Base-by-base conservation (phyloP, 2,113 vertebrate genomes). In the Myxocyprinus asiaticus region DNA sequence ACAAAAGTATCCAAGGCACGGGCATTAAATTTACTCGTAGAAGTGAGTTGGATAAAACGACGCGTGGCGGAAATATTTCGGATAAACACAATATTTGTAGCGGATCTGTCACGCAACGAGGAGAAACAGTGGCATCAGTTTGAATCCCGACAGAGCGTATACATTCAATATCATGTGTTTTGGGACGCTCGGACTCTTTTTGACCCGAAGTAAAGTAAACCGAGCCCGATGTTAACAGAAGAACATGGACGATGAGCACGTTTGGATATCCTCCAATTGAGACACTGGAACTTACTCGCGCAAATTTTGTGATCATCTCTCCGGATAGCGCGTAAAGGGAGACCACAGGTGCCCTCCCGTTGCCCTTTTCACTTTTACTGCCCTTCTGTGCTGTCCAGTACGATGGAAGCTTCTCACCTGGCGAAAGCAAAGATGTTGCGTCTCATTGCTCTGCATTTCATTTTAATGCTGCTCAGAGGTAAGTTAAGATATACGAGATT, bases 351-450 rank as follows among this genome's bases (percentile, higher is more conserved):
- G 22, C 10, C 10, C 50, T 2, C 4, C 50, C 50, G 47, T 53
- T 50, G 48, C 22, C 43, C 14, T 45, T 64, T 71, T 17, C 42
- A 53, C 44, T 64, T 53, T 47, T 45, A 59, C 67, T 67, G 7
- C 82, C 73, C 73, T 45, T 86, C 81, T 68, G 71, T 79, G 67
- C 7, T 62, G 22, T 3, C 22, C 22, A 33, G 22, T 33, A 67
- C 47, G 73, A 86, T 86, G 85, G 81, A 86, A 85, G 88, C 84
- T 86, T 75, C 77, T 76, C 72, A 68, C 8, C 68, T 43, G 61
- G 66, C 79, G 71, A 74, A 71, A 83, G 83, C 79, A 90, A 93
- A 93, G 91, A 93, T 93, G 92, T 92, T 92, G 90, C 90, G 85
- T 68, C 82, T 92, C 70, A 67, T 85, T 59, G 78, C 83, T 76